phyloP scores from a whole-genome alignment of 2,113 vertebrate species.

The Epinephelus lanceolatus region DNA sequence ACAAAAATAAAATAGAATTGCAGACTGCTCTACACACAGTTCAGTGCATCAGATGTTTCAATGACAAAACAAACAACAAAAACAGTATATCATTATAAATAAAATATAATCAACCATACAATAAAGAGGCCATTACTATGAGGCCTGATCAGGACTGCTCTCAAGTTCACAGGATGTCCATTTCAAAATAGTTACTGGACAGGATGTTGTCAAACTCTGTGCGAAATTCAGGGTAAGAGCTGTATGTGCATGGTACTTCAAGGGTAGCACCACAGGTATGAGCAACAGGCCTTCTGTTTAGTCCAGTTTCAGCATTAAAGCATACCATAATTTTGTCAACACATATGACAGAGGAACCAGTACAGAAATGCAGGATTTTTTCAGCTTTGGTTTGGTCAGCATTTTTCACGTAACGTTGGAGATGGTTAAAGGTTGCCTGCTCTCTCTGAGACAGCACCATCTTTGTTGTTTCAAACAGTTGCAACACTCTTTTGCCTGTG shows the following conservation, averaged over 20 bases:
- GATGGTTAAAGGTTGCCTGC: not conserved
- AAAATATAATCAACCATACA: not conserved
- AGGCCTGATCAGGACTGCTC: not conserved
- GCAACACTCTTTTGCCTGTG: constrained; percentile 3
- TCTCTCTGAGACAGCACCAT: not conserved
- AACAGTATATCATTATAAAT: not conserved
- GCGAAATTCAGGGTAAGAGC: not conserved
- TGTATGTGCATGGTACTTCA: not conserved
- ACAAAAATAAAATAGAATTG: too few species aligned
- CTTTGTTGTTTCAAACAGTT: constrained; percentile 7
- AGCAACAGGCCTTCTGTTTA: constrained; percentile 21
- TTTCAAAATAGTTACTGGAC: not conserved
- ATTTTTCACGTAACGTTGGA: not conserved
- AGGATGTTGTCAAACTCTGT: too few species aligned
- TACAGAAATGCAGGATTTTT: too few species aligned
- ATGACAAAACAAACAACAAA: not conserved
- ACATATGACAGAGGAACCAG: too few species aligned
- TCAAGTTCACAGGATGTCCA: constrained; percentile 4
- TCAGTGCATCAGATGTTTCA: too few species aligned
- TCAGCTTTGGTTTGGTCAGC: too few species aligned
- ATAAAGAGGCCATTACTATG: too few species aligned
- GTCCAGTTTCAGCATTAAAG: constrained; percentile 32
- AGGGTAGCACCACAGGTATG: not conserved
- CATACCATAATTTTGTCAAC: not conserved
- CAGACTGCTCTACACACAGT: too few species aligned